Evolutionary conservation across 2,888 invertebrate genomes (phyloP).

Genomic region (Brenthis daphne): DNA sequence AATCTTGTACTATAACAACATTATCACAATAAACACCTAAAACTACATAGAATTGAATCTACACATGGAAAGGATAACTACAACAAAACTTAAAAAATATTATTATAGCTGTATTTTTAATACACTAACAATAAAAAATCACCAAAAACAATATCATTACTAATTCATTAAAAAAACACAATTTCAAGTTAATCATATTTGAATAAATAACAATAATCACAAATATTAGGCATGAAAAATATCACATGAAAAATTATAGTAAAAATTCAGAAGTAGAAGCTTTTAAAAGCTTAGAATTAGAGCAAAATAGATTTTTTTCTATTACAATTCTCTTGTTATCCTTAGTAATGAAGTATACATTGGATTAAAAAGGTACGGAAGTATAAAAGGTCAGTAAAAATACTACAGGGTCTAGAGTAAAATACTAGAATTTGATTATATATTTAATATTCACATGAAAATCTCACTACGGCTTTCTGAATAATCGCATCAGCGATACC

Average conservation of each 20-base stretch:
- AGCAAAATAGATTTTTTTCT: not conserved
- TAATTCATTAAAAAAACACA: not conserved
- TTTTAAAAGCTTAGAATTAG: slow-evolving; percentile 18
- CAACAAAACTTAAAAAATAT: slow-evolving; percentile 13
- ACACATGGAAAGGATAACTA: slow-evolving; percentile 22
- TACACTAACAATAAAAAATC: slow-evolving; percentile 4
- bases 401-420: slow-evolving; percentile 70
- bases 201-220: slow-evolving; percentile 13
- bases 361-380: slow-evolving; percentile 48
- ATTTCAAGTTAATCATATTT: not conserved
- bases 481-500: slow-evolving; percentile 53
- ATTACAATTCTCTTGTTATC: not conserved
- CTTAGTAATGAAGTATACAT: slow-evolving; percentile 14
- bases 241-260: not conserved
- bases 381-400: slow-evolving; percentile 79
- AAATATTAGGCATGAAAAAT: slow-evolving; percentile 9
- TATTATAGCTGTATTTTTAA: slow-evolving; percentile 8
- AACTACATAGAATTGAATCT: slow-evolving; percentile 35
- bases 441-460: slow-evolving; percentile 49
- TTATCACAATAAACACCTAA: slow-evolving; percentile 43
- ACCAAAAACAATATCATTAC: not conserved
- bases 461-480: slow-evolving; percentile 77
- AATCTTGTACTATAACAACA: slow-evolving; percentile 39
- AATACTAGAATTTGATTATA: slow-evolving; percentile 53
- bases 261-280: slow-evolving; percentile 2